Percentiles rank a stretch among this genome's conserved stretches.
These are phyloP conservation scores for Hydra vulgaris DNA, from an alignment of 30 jellyfish, hydroid and myxozoan genomes.

Conservation along the genomic window DNA sequence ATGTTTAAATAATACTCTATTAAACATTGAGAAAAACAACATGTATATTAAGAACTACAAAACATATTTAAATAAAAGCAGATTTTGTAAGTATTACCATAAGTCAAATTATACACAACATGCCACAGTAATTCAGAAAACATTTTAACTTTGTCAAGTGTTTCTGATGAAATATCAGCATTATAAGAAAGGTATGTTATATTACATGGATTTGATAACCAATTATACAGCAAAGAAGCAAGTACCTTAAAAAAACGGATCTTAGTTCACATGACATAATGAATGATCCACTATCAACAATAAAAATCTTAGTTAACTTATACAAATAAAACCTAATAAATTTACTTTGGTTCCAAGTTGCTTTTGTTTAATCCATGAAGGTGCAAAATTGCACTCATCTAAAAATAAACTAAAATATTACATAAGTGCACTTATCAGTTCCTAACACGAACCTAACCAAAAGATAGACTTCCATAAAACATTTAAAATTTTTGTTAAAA, in stretches of 20 bases:
- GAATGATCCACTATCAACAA: too few relatives aligned
- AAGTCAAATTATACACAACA: constrained; percentile 46
- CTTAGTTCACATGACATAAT: too few relatives aligned
- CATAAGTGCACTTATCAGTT: too few relatives aligned
- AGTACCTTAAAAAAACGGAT: constrained; percentile 30
- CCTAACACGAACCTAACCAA: too few relatives aligned
- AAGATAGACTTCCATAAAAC: too few relatives aligned
- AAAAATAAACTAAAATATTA: background rate
- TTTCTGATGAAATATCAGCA: constrained; percentile 28
- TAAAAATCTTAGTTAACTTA: too few relatives aligned
- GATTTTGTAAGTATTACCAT: constrained; percentile 20
- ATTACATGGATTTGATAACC: constrained; percentile 51
- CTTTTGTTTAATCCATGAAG: constrained; percentile 18
- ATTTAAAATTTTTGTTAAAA: too few relatives aligned
- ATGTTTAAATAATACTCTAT: too few relatives aligned
- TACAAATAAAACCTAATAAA: too few relatives aligned
- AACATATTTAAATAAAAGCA: too few relatives aligned
- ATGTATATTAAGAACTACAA: too few relatives aligned
- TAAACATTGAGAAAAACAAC: too few relatives aligned
- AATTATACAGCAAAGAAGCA: constrained; percentile 61
- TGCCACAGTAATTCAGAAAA: constrained; percentile 90
- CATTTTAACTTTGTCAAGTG: constrained; percentile 32
- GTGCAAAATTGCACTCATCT: constrained; percentile 28
- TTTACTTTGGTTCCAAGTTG: constrained; percentile 26
- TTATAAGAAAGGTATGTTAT: constrained; percentile 25